Percentiles rank a stretch among this genome's conserved stretches.
Conservation (phyloP, 2,888 invertebrate species). For the Brenthis ino region DNA sequence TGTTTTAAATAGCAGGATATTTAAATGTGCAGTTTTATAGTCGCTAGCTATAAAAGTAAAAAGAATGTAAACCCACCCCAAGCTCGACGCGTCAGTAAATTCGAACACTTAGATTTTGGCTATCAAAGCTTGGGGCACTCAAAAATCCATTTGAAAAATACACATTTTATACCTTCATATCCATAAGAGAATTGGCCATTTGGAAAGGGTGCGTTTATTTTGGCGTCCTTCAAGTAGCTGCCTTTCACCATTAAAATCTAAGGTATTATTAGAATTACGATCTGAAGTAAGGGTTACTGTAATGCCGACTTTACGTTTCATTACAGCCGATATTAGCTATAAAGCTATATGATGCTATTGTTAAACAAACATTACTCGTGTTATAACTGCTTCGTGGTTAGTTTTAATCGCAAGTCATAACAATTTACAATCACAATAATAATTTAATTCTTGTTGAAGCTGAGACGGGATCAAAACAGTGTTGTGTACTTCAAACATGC, state of each 20-base stretch:
- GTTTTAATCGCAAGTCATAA: constrained; percentile 74
- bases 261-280: constrained; percentile 60
- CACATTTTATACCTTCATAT: constrained; percentile 63
- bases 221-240: constrained; percentile 46
- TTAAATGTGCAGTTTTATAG: constrained; percentile 72
- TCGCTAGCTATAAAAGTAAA: constrained; percentile 63
- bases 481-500: constrained; percentile 55
- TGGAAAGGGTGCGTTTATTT: constrained; percentile 61
- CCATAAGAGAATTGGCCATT: constrained; percentile 61
- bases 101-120: constrained; percentile 74
- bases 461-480: constrained; percentile 62
- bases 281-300: constrained; percentile 54
- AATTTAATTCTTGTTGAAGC: constrained; percentile 69
- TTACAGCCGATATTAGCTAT: constrained; percentile 63
- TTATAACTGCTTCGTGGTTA: constrained; percentile 62
- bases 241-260: constrained; percentile 51
- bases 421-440: constrained; percentile 77
- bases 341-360: constrained; percentile 55
- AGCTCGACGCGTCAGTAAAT: constrained; percentile 62
- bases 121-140: constrained; percentile 78
- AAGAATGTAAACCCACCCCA: constrained; percentile 68
- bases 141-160: constrained; percentile 82
- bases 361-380: constrained; percentile 43
- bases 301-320: constrained; percentile 58
- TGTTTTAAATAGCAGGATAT: constrained; percentile 47